phyloP scores from a whole-genome alignment of 1,140 invertebrate species.

The Pseudomyrmex flavicornis region DNA sequence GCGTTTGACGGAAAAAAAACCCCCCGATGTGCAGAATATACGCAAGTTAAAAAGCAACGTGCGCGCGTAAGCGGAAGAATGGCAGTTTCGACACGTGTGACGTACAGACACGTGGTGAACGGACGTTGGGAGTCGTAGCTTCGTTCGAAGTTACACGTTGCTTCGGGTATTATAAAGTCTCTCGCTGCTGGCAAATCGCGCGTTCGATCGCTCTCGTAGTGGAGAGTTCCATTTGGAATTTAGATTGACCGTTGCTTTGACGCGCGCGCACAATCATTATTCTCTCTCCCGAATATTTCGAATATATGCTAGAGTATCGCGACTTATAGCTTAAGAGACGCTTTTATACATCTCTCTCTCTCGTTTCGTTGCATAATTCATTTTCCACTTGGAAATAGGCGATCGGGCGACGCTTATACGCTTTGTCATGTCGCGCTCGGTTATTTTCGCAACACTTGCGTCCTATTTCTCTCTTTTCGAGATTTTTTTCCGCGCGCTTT shows the following conservation, averaged over 20 bases:
- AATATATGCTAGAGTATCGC: background rate
- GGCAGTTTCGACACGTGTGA: slow-evolving; percentile 34
- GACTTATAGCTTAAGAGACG: background rate
- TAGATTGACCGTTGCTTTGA: background rate
- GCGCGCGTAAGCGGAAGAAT: background rate
- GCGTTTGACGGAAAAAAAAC: background rate
- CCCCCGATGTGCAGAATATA: background rate
- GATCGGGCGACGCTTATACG: too few relatives aligned
- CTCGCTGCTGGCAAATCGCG: background rate
- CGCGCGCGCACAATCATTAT: background rate
- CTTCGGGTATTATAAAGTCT: background rate
- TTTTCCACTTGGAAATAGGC: too few relatives aligned
- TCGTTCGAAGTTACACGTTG: background rate
- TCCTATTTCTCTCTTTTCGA: background rate
- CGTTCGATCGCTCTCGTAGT: background rate
- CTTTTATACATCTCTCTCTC: too few relatives aligned
- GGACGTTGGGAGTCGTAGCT: slow-evolving; percentile 22
- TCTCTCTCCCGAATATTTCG: background rate
- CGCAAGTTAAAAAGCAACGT: background rate
- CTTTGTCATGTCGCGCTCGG: background rate
- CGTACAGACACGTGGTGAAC: slow-evolving; percentile 61
- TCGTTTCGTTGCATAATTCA: too few relatives aligned
- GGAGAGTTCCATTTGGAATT: background rate
- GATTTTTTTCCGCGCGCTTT: background rate
- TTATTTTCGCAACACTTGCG: background rate